A percentile compares a stretch with the other conserved stretches of the same genome.
These are phyloP conservation scores for Promerops cafer DNA, from an alignment of 2,113 vertebrate genomes.

Conservation along the genomic window DNA sequence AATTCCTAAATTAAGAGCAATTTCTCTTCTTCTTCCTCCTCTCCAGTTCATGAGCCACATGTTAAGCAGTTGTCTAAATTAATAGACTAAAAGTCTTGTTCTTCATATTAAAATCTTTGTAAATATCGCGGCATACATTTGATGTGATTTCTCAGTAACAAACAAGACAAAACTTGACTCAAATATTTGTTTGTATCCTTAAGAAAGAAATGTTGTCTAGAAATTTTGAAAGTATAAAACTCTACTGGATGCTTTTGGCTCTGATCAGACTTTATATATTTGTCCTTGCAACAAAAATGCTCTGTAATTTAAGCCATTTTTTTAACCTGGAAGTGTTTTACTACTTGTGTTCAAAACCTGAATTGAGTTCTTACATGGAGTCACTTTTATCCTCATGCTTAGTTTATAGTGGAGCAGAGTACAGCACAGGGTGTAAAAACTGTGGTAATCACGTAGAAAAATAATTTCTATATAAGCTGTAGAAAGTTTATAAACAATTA, in stretches of 20 bases:
- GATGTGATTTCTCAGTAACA: neutral
- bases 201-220: neutral
- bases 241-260: neutral
- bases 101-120: neutral
- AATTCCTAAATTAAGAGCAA: neutral
- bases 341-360: neutral
- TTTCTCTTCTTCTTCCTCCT: fast-evolving
- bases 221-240: neutral
- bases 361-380: neutral
- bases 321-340: neutral
- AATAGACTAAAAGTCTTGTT: neutral
- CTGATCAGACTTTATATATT: neutral
- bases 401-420: neutral
- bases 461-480: neutral
- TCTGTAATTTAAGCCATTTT: neutral
- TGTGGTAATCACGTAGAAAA: neutral
- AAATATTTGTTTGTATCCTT: neutral
- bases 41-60: fast-evolving
- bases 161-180: neutral
- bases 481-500: neutral
- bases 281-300: neutral
- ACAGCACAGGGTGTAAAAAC: neutral
- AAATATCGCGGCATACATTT: neutral
- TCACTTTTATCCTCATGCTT: neutral
- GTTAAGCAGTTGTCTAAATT: neutral